Evolutionary conservation across 1,140 invertebrate species (phyloP).

Genomic region (Adelges cooleyi): DNA sequence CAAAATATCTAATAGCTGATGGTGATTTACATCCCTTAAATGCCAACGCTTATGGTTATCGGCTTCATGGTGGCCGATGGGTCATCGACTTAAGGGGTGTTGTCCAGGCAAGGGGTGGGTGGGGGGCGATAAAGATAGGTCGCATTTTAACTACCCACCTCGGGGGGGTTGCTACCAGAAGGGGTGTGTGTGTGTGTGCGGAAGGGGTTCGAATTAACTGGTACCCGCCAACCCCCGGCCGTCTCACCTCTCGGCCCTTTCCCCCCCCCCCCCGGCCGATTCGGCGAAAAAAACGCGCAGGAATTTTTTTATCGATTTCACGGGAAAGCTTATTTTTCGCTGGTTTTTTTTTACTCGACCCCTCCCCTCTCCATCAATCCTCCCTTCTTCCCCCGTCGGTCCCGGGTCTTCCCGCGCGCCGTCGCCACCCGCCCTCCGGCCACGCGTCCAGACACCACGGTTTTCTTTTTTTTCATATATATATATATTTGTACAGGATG

Average conservation of each 20-base stretch:
- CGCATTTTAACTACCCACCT: background rate
- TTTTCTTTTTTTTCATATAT: conserved; percentile 21
- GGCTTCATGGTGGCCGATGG: background rate
- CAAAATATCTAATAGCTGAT: too few relatives aligned
- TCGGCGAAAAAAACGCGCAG: conserved; percentile 23
- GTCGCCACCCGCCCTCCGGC: background rate
- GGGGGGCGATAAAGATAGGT: background rate
- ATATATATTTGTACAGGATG: too few relatives aligned
- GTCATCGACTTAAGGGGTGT: background rate
- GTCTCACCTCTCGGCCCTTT: background rate
- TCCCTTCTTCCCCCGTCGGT: background rate
- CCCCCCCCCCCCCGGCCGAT: background rate
- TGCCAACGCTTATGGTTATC: too few relatives aligned
- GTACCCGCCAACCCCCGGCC: background rate
- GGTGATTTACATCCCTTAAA: too few relatives aligned
- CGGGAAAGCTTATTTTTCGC: conserved; percentile 21
- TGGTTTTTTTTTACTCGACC: conserved; percentile 13
- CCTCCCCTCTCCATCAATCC: background rate
- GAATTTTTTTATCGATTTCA: conserved; percentile 28
- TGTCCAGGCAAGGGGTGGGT: background rate
- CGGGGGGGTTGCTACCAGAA: background rate
- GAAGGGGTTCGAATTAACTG: conserved; percentile 21
- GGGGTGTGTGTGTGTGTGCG: background rate
- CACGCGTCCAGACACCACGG: conserved; percentile 17
- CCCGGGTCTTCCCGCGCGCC: background rate